These are phyloP conservation scores for Caenorhabditis sulstoni DNA, from an alignment of 2,888 invertebrate genomes.

Conservation along the genomic window DNA sequence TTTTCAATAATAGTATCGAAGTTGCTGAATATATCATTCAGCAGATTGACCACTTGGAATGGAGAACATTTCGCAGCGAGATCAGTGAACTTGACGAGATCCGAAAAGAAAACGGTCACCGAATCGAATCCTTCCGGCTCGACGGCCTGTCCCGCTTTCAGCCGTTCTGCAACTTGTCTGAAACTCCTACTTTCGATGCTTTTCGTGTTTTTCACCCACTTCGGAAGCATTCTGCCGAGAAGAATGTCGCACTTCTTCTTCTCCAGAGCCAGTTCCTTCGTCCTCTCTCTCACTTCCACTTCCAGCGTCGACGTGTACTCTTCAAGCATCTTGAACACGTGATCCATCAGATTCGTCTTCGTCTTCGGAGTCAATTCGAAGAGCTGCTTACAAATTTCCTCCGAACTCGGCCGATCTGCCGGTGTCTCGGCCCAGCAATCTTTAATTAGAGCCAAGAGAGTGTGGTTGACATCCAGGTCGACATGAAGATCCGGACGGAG, in stretches of 20 bases:
- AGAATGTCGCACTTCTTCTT: constrained; percentile 76
- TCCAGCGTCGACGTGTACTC: constrained; percentile 74
- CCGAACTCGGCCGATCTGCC: constrained; percentile 69
- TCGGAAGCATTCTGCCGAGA: constrained; percentile 74
- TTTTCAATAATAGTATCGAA: constrained; percentile 75
- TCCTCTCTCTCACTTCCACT: constrained; percentile 72
- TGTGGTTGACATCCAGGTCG: constrained; percentile 60
- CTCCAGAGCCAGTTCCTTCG: constrained; percentile 72
- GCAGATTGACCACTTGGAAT: constrained; percentile 76
- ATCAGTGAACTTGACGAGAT: constrained; percentile 77
- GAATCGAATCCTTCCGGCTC: constrained; percentile 76
- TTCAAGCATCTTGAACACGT: constrained; percentile 77
- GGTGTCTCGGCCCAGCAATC: constrained; percentile 76
- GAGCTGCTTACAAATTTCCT: constrained; percentile 41
- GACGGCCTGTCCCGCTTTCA: constrained; percentile 76
- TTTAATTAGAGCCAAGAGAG: constrained; percentile 66
- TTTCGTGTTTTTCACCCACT: neutral
- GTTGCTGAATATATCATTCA: constrained; percentile 74
- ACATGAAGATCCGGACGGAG: constrained; percentile 66
- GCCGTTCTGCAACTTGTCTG: constrained; percentile 69
- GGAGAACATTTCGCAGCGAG: constrained; percentile 75
- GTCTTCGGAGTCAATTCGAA: constrained; percentile 59
- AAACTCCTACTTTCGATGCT: neutral
- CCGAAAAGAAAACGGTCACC: constrained; percentile 79
- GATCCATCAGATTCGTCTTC: constrained; percentile 74